These are phyloP conservation scores for Gymnodraco acuticeps DNA, from an alignment of 2,797 vertebrate genomes.

Conservation along the genomic window DNA sequence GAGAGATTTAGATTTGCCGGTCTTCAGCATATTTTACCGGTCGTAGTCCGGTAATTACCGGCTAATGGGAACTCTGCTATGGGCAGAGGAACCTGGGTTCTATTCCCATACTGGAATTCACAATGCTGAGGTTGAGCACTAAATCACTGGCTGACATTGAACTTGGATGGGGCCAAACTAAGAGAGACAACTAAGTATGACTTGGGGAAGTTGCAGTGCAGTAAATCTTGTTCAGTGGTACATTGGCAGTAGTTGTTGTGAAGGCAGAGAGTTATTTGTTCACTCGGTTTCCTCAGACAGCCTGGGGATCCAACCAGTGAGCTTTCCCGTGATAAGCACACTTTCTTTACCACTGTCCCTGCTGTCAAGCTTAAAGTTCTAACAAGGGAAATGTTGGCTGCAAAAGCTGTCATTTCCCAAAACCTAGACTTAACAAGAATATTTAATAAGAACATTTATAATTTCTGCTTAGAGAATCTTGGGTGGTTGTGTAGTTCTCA, in stretches of 20 bases:
- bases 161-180: not conserved
- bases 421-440: conserved; percentile 26
- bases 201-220: conserved; percentile 13
- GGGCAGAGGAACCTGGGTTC: conserved; percentile 9
- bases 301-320: conserved; percentile 49
- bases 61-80: no score
- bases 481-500: conserved; percentile 9
- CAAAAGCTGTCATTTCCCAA: conserved; percentile 38
- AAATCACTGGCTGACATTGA: conserved; percentile 12
- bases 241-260: conserved; percentile 35
- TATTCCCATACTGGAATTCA: conserved; percentile 1
- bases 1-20: no score
- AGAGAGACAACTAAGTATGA: not conserved
- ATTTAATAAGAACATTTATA: conserved; percentile 53
- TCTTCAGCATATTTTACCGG: no score
- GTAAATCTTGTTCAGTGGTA: conserved; percentile 30
- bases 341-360: conserved; percentile 35
- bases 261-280: conserved; percentile 35
- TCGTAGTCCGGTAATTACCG: no score
- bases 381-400: conserved; percentile 25
- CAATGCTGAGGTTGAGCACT: conserved; percentile 15
- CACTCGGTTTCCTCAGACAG: conserved; percentile 25
- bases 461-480: conserved; percentile 25
- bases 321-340: conserved; percentile 42
- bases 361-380: conserved; percentile 38